These are phyloP conservation scores for Podocnemis expansa DNA, from an alignment of 2,113 vertebrate genomes.

Conservation along the genomic window DNA sequence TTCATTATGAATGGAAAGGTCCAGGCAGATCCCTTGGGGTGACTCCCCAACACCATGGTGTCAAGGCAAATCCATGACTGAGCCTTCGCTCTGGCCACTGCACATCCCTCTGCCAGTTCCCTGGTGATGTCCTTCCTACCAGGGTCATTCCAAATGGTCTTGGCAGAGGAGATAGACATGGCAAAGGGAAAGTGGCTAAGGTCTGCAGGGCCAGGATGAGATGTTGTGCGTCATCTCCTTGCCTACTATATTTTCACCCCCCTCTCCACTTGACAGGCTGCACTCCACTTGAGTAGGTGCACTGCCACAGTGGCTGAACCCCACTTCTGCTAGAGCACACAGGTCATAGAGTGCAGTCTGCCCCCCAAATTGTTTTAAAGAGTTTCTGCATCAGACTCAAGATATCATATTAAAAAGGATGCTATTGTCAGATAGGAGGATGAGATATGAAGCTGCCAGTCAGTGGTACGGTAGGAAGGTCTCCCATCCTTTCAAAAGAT, in stretches of 20 bases:
- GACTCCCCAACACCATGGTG: not conserved
- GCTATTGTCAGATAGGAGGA: accelerated
- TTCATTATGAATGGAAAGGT: not conserved
- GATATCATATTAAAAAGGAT: not conserved
- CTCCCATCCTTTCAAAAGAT: slow-evolving; percentile 6
- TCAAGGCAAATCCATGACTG: not conserved
- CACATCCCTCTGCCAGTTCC: too few relatives aligned
- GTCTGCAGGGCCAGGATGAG: not conserved
- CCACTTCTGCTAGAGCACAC: not conserved
- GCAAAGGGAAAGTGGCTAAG: not conserved
- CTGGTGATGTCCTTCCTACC: not conserved
- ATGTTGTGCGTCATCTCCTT: not conserved
- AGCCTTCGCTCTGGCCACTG: too few relatives aligned
- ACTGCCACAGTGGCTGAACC: not conserved
- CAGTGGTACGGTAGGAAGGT: not conserved
- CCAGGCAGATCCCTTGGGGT: not conserved
- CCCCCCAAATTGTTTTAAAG: not conserved
- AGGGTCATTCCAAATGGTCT: not conserved
- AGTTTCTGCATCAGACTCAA: not conserved
- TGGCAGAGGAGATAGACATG: not conserved
- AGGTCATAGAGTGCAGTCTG: not conserved
- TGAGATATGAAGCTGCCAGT: not conserved
- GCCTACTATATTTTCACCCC: not conserved
- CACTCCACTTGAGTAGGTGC: not conserved
- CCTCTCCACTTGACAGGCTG: not conserved